Percentiles rank a stretch among this genome's conserved stretches.
phyloP scores from a whole-genome alignment of 2,797 vertebrate species.

The Buceros bicornis region DNA sequence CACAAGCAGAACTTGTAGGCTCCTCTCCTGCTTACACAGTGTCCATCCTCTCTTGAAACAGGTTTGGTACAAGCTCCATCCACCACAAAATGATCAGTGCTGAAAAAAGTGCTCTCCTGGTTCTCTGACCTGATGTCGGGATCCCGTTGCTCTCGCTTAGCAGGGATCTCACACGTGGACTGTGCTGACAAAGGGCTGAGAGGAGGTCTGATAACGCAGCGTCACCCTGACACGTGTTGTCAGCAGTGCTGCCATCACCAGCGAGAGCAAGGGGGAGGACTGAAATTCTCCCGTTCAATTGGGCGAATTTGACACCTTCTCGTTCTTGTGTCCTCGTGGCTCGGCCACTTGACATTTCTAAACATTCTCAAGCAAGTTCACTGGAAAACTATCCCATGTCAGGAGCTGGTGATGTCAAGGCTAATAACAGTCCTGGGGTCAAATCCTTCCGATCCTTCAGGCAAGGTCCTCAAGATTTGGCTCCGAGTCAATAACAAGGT shows the following conservation, averaged over 20 bases:
- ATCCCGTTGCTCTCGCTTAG: not conserved
- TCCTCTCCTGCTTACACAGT: not conserved
- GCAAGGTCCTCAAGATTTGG: slow-evolving; percentile 67
- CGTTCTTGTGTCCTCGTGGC: slow-evolving; percentile 62
- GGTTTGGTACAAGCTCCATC: not conserved
- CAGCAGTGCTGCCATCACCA: slow-evolving; percentile 49
- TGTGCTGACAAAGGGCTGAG: slow-evolving; percentile 42
- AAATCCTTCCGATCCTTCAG: slow-evolving; percentile 64
- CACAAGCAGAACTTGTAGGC: not conserved
- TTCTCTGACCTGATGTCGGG: rapidly evolving
- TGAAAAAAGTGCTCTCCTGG: not conserved
- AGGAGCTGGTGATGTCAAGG: slow-evolving; percentile 72
- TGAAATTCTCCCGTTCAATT: slow-evolving; percentile 65
- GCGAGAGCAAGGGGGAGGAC: slow-evolving; percentile 58
- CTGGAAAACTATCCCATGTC: slow-evolving; percentile 72
- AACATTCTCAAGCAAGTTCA: slow-evolving; percentile 75
- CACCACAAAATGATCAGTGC: not conserved
- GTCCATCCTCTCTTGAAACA: not conserved
- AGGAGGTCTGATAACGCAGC: not conserved
- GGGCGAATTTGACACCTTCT: slow-evolving; percentile 69
- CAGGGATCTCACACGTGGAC: not conserved
- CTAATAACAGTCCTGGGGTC: slow-evolving; percentile 74
- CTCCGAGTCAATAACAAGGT: slow-evolving; percentile 58
- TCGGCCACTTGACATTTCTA: slow-evolving; percentile 72
- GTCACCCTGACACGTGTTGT: slow-evolving; percentile 11